These are phyloP conservation scores for Diplodus puntazzo DNA, from an alignment of 2,797 vertebrate species.

Conservation along the genomic window DNA sequence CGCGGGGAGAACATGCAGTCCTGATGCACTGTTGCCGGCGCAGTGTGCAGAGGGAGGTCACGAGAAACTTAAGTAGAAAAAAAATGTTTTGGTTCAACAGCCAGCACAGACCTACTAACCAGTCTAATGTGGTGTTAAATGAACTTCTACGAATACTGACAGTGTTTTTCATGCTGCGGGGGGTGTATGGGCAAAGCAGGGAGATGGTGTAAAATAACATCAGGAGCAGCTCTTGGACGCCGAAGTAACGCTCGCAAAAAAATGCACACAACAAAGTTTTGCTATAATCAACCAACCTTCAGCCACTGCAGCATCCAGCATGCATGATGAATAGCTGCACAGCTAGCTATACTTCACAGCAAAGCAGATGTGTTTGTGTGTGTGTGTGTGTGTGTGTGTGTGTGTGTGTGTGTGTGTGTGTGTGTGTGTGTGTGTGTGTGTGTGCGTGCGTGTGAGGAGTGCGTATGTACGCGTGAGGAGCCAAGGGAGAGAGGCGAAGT, in stretches of 20 bases:
- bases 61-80: conserved; percentile 11
- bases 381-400: conserved; percentile 42
- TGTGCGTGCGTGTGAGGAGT: conserved; percentile 34
- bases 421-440: conserved; percentile 50
- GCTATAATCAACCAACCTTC: conserved; percentile 71
- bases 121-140: conserved; percentile 57
- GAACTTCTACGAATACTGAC: conserved; percentile 38
- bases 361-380: conserved; percentile 66
- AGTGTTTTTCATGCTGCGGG: conserved; percentile 35
- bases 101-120: conserved; percentile 25
- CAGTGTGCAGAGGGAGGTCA: conserved; percentile 33
- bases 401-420: conserved; percentile 33
- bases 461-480: conserved; percentile 51
- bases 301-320: conserved; percentile 75
- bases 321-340: conserved; percentile 77
- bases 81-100: conserved; percentile 30
- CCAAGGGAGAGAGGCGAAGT: conserved; percentile 79
- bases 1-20: conserved; percentile 33
- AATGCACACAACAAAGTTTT: conserved; percentile 51
- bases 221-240: conserved; percentile 23
- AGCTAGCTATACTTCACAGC: conserved; percentile 76
- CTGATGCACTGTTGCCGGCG: conserved; percentile 22
- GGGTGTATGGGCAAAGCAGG: conserved; percentile 12
- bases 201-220: conserved; percentile 34
- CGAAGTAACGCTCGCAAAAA: conserved; percentile 37